Base-by-base conservation (phyloP, 1,140 invertebrate species). In the Zaprionus camerounensis region DNA sequence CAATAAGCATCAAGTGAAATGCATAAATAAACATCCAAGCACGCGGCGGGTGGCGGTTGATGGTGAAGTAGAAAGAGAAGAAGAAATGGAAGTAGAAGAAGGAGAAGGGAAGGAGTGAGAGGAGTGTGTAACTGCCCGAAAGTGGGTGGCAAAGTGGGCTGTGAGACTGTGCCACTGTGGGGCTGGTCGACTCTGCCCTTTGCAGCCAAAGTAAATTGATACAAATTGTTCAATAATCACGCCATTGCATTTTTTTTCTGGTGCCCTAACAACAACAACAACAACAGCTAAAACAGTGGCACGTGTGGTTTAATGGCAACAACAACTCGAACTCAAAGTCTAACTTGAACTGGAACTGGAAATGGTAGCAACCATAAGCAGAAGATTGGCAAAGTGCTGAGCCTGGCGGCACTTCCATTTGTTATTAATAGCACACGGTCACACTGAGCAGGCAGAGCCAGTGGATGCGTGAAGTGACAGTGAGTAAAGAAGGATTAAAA, bases 141-240 rank as follows among this genome's bases (percentile, higher is more conserved):
- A 38, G 7, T 24, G 22, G 22, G 58, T 0, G 22, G 5, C 9
- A 26, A 11, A 20, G 12, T 51, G 31, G 46, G 59, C 41, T 38
- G 56, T 46, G 2, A 13, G 17, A 41, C 53, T 65, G 56, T 46
- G 24, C 26, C 26, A 31, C 28, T 31, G 28, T 2, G 28, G 7
- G 28, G 28, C 12, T 36, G 44, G 7, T 12, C 9, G 11, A 12
- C 9, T 49, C 9, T 49, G 46, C 9, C 9, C 17, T 22, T 1
- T 3, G 22, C 20, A 69, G 61, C 34, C 28, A 38, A 49, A 69
- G 73, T 68, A 90, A 91, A 91, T 91, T 90, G 79, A 91, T 91
- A 91, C 88, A 91, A 91, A 91, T 91, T 73, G 80, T 75, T 73
- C 77, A 88, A 91, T 91, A 91, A 91, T 91, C 84, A 91, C 83